Evolutionary conservation across 2,888 invertebrate genomes (phyloP), one percentile per base, ranked within the genome.

Genomic region (Eudasyphora cyanicolor): DNA sequence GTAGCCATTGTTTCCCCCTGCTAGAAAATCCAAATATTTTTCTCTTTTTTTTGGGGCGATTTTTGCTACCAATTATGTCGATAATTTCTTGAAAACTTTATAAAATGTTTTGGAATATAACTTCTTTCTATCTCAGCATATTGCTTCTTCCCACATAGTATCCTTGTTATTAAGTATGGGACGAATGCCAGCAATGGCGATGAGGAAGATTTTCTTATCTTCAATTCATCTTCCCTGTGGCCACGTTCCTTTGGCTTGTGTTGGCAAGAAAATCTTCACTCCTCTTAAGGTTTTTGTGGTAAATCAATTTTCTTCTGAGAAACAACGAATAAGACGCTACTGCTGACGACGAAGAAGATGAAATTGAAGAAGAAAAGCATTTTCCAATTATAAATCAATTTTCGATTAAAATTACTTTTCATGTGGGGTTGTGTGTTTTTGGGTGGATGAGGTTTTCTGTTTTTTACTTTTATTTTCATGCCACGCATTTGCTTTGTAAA

Each of bases 321-420:
- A 78, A 45, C 19, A n/a, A 60, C 19, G 32, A 69, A 54, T 32
- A 51, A 12, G 74, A 62, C 24, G 64, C 35, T 14, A 76, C 64
- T 3, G 38, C 12, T 21, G 35, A 38, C 3, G 64, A 62, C 19
- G 62, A 32, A n/a, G 64, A 2, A 0, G 64, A 64, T 21, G 64
- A 38, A 17, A 24, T 24, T 60, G 64, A 67, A 17, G 67, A 67
- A 62, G 79, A 54, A 80, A 77, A 54, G 80, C 51, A 80, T 82
- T 90, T 92, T 92, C 90, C 92, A 92, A 92, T 92, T 92, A 92
- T 92, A 92, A 92, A 92, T 92, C 91, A 91, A 92, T 92, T 92
- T 92, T 91, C 92, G 90, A 91, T 91, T 91, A 91, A 92, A 91
- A 91, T 91, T 91, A 89, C 90, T 91, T 92, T 89, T 80, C 75